These are phyloP conservation scores for Muricea muricata DNA, from an alignment of 92 coral and sea anemone species.

Conservation along the genomic window DNA sequence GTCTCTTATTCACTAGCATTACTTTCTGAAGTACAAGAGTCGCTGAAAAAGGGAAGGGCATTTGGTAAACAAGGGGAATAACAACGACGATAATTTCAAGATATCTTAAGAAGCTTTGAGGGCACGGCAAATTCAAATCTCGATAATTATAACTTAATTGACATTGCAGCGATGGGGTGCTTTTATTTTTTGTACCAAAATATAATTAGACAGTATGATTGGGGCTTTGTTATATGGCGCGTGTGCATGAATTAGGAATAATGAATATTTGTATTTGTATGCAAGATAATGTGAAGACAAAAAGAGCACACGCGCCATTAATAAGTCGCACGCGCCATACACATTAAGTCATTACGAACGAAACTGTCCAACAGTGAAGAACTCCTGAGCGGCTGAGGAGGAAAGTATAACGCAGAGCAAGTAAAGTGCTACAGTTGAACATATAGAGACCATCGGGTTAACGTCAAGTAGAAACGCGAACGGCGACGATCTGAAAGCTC, in stretches of 20 bases:
- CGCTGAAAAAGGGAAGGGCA: too few species aligned
- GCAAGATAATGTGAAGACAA: conserved; percentile 65
- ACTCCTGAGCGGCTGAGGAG: not conserved
- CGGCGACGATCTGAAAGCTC: too few species aligned
- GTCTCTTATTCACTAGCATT: too few species aligned
- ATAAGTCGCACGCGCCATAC: conserved; percentile 99
- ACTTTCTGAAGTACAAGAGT: too few species aligned
- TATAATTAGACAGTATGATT: conserved; percentile 45
- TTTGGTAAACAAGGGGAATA: not conserved
- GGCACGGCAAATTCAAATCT: conserved; percentile 34
- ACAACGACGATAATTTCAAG: not conserved
- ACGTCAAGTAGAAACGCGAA: too few species aligned
- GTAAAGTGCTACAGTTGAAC: not conserved
- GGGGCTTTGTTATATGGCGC: conserved; percentile 47
- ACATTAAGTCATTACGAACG: conserved; percentile 88
- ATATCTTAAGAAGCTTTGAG: conserved; percentile 3
- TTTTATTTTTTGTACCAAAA: conserved; percentile 43
- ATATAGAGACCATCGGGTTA: too few species aligned
- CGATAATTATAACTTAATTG: conserved; percentile 35
- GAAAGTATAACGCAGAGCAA: not conserved
- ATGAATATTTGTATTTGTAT: conserved; percentile 93
- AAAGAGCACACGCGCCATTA: conserved; percentile 97
- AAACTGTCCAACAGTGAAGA: conserved; percentile 36
- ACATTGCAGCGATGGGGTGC: conserved; percentile 37
- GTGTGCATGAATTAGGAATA: conserved; percentile 38